A percentile compares a stretch with the other conserved stretches of the same genome.
Conservation (phyloP, 2,888 invertebrate genomes). For the Lapara coniferarum region DNA sequence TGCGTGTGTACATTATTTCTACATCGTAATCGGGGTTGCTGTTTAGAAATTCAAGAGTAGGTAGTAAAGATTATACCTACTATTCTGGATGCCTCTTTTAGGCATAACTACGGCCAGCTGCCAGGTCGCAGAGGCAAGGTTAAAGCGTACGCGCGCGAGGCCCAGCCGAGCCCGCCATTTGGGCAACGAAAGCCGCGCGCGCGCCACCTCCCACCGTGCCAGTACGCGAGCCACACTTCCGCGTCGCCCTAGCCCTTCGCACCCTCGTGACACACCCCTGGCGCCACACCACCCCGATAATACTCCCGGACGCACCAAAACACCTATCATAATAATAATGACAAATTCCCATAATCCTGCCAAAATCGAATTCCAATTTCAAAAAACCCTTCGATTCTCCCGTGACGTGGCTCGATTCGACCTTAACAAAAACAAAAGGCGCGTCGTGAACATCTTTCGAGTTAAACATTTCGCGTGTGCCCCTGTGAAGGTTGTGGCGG, state of each 20-base stretch:
- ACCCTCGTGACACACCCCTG: slow-evolving; percentile 30
- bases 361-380: slow-evolving; percentile 16
- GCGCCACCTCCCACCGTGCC: slow-evolving; percentile 49
- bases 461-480: slow-evolving; percentile 21
- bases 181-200: slow-evolving; percentile 58
- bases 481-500: slow-evolving; percentile 24
- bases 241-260: slow-evolving; percentile 25
- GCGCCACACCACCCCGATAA: background rate
- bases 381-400: slow-evolving; percentile 34
- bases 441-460: slow-evolving; percentile 17
- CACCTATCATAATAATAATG: background rate
- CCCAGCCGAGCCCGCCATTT: slow-evolving; percentile 59
- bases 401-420: slow-evolving; percentile 16
- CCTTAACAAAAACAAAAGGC: slow-evolving; percentile 17
- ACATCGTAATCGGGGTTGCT: slow-evolving; percentile 2
- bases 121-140: slow-evolving; percentile 56
- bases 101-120: slow-evolving; percentile 57
- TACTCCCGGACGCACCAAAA: slow-evolving; percentile 10
- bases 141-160: slow-evolving; percentile 43
- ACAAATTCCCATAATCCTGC: background rate
- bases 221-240: slow-evolving; percentile 31
- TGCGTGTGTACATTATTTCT: too few species aligned
- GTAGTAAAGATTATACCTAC: slow-evolving; percentile 29
- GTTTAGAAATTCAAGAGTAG: slow-evolving; percentile 25
- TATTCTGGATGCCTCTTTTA: slow-evolving; percentile 58